Evolutionary conservation across 2,113 vertebrate species (phyloP).

Genomic region (Pycnonotus jocosus): DNA sequence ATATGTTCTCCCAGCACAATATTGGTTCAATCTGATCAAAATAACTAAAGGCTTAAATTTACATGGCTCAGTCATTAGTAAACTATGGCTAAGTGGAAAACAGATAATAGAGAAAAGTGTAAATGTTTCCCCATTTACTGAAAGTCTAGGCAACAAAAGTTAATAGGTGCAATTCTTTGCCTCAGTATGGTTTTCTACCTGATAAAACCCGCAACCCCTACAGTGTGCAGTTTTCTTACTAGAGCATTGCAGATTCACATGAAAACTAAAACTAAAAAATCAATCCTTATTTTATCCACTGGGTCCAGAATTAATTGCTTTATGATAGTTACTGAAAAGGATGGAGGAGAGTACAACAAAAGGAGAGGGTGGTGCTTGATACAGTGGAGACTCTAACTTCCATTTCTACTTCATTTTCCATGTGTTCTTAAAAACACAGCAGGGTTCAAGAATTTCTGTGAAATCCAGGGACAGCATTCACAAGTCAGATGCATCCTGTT

Average conservation of each 20-base stretch:
- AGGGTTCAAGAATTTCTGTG: neutral
- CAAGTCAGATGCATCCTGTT: neutral
- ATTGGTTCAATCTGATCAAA: neutral
- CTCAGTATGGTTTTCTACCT: neutral
- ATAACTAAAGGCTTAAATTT: neutral
- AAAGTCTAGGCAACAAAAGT: neutral
- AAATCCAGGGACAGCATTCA: neutral
- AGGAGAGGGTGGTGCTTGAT: neutral
- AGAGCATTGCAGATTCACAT: neutral
- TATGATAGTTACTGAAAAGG: neutral
- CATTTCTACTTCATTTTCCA: neutral
- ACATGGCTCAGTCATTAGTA: neutral
- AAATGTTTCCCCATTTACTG: neutral
- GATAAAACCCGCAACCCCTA: accelerated
- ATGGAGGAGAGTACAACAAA: neutral
- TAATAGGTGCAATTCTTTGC: neutral
- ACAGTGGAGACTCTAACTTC: neutral
- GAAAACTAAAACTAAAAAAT: neutral
- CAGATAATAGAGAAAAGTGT: neutral
- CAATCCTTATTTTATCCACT: neutral
- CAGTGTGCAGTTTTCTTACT: neutral
- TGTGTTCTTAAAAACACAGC: neutral
- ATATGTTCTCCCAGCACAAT: neutral
- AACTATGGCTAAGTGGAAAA: neutral
- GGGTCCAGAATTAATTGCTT: neutral